Base-by-base conservation (phyloP, 2,113 vertebrate genomes). In the Paraplagusia blochii region DNA sequence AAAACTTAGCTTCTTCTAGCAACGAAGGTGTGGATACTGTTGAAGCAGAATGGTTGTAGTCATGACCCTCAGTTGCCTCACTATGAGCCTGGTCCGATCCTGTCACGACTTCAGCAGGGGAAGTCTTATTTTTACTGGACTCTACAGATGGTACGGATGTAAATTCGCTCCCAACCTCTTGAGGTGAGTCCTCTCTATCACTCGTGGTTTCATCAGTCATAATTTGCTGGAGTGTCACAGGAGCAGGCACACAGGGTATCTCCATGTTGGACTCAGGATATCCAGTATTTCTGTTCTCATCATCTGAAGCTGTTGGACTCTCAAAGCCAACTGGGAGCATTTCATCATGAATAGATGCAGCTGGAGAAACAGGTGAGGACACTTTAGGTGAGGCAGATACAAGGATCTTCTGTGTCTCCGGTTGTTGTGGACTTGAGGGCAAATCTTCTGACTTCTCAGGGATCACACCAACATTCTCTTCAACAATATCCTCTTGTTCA, bases 261-360 rank as follows among this genome's bases (percentile, higher is more conserved):
- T 97, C 94, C 15, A 94, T 93, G 44, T 92, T 96, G n/a, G 95
- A 97, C 67, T 95, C 94, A 36, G 94, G 94, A 40, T 92, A 92
- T 56, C 92, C 93, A 11, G 95, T 96, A 35, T 96, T 94, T 68
- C 90, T 89, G 22, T 95, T 90, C 75, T 97, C 95, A 66, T 97
- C 94, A 83, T 98, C 95, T 8, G 95, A 98, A 50, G 90, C 90
- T 2, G 91, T 89, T 76, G 93, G 92, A 52, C 92, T 94, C 79
- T 95, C 95, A 36, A 92, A 93, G 50, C 90, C 93, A 66, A 85
- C 88, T 38, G 93, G 94, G 14, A 92, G 58, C 17, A 90, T 94
- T 66, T 97, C 94, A 18, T 95, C 91, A n/a, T 94, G 92, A 77
- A 97, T 94, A 44, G 93, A 92, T 11, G 83, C 90, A 14, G 90